Evolutionary conservation across 2,888 invertebrate genomes (phyloP).

Genomic region (Formica aserva): DNA sequence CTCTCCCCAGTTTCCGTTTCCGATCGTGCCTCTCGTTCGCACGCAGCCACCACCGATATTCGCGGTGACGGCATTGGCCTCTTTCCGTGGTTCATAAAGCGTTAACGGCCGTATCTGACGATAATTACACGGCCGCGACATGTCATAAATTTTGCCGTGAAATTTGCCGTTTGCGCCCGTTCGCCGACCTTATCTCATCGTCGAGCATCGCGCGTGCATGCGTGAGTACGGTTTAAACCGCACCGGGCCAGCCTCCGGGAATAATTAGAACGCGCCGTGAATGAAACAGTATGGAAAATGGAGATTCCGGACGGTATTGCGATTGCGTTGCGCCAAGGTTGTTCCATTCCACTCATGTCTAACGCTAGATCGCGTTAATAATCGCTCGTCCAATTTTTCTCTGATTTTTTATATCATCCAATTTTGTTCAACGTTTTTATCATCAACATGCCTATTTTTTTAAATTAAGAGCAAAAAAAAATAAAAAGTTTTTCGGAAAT

Average conservation of each 20-base stretch:
- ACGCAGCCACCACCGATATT: slow-evolving; percentile 50
- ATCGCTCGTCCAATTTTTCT: not conserved
- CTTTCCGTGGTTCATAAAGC: slow-evolving; percentile 70
- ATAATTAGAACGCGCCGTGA: slow-evolving; percentile 80
- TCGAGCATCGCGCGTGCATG: not conserved
- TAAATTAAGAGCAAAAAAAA: not conserved
- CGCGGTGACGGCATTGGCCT: slow-evolving; percentile 68
- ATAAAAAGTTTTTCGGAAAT: not conserved
- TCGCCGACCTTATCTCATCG: slow-evolving; percentile 74
- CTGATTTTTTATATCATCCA: slow-evolving; percentile 63
- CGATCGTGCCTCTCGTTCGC: slow-evolving; percentile 18
- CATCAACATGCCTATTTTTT: not conserved
- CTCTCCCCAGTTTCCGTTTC: slow-evolving; percentile 6
- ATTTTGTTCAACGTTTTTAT: slow-evolving; percentile 15
- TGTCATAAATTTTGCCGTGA: slow-evolving; percentile 79
- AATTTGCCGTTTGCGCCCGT: slow-evolving; percentile 76
- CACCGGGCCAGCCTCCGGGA: slow-evolving; percentile 71
- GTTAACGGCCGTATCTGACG: slow-evolving; percentile 74
- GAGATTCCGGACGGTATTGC: slow-evolving; percentile 79
- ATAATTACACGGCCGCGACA: slow-evolving; percentile 80
- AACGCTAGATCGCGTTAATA: slow-evolving; percentile 21
- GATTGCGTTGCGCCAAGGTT: slow-evolving; percentile 73
- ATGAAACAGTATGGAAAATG: slow-evolving; percentile 76
- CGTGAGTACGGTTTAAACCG: slow-evolving; percentile 66
- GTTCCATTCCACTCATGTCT: slow-evolving; percentile 27